Conservation (phyloP, 2,113 vertebrate genomes). For the Aphelocoma coerulescens region DNA sequence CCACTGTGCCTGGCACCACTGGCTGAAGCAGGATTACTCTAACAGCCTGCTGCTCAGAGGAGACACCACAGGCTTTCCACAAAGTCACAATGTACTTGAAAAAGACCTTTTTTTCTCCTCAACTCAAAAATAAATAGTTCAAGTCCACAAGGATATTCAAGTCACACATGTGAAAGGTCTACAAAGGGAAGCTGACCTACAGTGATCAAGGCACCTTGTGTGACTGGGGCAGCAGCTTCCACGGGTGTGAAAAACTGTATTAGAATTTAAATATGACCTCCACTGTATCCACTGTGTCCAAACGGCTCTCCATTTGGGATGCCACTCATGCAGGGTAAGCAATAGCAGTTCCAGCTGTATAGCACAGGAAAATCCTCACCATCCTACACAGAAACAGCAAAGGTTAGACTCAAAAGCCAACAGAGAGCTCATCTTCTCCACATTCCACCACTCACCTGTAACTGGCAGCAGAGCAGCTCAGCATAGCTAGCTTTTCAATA, state of each 20-base stretch:
- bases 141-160: not conserved
- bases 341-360: not conserved
- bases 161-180: not conserved
- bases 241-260: fast-evolving
- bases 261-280: not conserved
- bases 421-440: not conserved
- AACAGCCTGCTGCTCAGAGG: not conserved
- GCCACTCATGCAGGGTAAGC: not conserved
- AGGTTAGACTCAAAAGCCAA: not conserved
- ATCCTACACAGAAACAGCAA: not conserved
- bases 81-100: not conserved
- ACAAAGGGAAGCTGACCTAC: not conserved
- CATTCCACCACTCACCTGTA: not conserved
- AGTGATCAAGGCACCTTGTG: not conserved
- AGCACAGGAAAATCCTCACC: not conserved
- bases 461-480: not conserved
- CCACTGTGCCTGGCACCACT: constrained; percentile 17
- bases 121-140: not conserved
- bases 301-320: not conserved
- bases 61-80: not conserved
- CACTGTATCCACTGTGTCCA: not conserved
- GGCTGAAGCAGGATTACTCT: not conserved
- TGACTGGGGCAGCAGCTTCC: not conserved
- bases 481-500: not conserved
- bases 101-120: not conserved